These are phyloP conservation scores for Crocallis elinguaria DNA, from an alignment of 2,888 invertebrate species.

Conservation along the genomic window DNA sequence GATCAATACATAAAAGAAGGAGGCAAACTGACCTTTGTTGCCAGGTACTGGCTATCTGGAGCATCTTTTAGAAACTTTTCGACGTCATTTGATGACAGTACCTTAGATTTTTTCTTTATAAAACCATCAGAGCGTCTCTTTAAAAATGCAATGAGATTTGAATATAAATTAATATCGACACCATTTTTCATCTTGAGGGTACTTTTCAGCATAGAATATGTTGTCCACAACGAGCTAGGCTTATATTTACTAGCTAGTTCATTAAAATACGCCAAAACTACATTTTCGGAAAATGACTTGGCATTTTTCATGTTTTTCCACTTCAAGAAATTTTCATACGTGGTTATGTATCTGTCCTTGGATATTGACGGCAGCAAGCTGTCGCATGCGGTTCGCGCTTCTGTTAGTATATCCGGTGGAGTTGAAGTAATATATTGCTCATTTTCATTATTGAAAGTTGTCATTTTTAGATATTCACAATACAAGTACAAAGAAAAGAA, in stretches of 20 bases:
- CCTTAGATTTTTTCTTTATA: constrained; percentile 31
- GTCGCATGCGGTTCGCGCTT: no score
- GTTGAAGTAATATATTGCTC: no score
- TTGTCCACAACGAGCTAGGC: constrained; percentile 25
- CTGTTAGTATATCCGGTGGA: no score
- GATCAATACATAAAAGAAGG: no score
- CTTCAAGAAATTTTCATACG: constrained; percentile 17
- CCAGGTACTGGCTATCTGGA: constrained; percentile 29
- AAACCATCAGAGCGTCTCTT: constrained; percentile 25
- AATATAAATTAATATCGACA: constrained; percentile 25
- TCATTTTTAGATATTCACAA: no score
- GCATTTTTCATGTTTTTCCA: constrained; percentile 21
- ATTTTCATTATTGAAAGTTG: no score
- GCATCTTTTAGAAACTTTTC: constrained; percentile 34
- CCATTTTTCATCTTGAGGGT: constrained; percentile 25
- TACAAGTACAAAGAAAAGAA: no score
- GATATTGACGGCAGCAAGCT: no score
- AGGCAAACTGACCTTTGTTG: constrained; percentile 22
- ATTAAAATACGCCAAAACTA: constrained; percentile 30
- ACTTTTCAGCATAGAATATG: constrained; percentile 34
- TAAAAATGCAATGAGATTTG: constrained; percentile 23
- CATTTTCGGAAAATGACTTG: constrained; percentile 26
- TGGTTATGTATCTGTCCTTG: no score
- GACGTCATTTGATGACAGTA: constrained; percentile 22
- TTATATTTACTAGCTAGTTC: constrained; percentile 24